phyloP scores from a whole-genome alignment of 2,797 vertebrate species.

The Melanotaenia parkinsoni region DNA sequence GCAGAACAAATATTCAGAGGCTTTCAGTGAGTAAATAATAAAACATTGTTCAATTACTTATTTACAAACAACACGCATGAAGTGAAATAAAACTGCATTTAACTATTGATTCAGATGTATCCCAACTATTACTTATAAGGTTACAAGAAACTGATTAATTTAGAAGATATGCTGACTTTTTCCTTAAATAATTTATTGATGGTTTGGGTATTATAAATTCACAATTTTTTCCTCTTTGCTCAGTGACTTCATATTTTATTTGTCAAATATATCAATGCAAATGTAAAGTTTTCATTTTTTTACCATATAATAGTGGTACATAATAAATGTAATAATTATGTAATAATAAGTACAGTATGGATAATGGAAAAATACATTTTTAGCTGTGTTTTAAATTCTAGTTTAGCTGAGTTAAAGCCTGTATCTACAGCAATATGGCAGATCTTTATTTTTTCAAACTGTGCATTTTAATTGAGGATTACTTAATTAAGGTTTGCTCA shows the following conservation, averaged over 20 bases:
- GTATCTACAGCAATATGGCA: too few relatives aligned
- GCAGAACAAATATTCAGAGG: too few relatives aligned
- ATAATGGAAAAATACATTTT: too few relatives aligned
- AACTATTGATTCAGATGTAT: not conserved
- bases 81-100: not conserved
- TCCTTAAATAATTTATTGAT: not conserved
- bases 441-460: not conserved
- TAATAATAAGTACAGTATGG: too few relatives aligned
- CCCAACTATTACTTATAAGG: not conserved
- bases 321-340: too few relatives aligned
- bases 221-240: not conserved
- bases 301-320: too few relatives aligned
- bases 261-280: too few relatives aligned
- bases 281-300: too few relatives aligned
- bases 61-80: not conserved
- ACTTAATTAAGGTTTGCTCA: not conserved
- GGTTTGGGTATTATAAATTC: not conserved
- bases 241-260: not conserved
- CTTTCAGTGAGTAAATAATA: too few relatives aligned
- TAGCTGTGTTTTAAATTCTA: too few relatives aligned
- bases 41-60: too few relatives aligned
- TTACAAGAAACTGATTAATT: not conserved
- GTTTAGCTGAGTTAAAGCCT: too few relatives aligned
- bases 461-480: not conserved
- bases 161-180: not conserved